Percentiles rank a stretch among this genome's conserved stretches.
Evolutionary conservation across 1,140 invertebrate species (phyloP).

Genomic region (Tetragnatha versicolor): DNA sequence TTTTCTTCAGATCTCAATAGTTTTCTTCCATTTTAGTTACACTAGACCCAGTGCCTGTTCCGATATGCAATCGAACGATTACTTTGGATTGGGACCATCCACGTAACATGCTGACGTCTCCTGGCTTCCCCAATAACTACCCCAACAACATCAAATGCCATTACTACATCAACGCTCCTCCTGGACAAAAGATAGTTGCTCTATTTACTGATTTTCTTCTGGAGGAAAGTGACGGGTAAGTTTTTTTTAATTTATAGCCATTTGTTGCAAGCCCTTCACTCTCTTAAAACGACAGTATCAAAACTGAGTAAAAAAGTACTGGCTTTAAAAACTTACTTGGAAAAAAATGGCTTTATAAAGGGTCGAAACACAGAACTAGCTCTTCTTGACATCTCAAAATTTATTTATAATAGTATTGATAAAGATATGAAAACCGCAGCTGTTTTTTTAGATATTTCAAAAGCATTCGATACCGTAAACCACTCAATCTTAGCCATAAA

Average conservation of each 20-base stretch:
- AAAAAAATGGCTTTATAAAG: too few relatives aligned
- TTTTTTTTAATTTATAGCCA: neutral
- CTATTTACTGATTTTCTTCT: slow-evolving; percentile 76
- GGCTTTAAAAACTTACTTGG: too few relatives aligned
- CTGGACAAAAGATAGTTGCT: slow-evolving; percentile 70
- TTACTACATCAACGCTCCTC: slow-evolving; percentile 69
- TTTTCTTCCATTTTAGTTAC: slow-evolving; percentile 44
- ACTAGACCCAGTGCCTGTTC: slow-evolving; percentile 41
- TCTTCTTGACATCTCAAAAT: too few relatives aligned
- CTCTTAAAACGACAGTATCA: too few relatives aligned
- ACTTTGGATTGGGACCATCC: slow-evolving; percentile 69
- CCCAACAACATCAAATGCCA: slow-evolving; percentile 74
- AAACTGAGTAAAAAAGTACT: too few relatives aligned
- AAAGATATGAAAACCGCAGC: too few relatives aligned
- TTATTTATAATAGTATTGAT: too few relatives aligned
- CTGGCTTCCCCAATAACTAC: slow-evolving; percentile 74
- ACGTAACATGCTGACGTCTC: slow-evolving; percentile 71
- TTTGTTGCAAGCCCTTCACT: too few relatives aligned
- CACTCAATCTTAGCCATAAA: too few relatives aligned
- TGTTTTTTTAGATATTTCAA: too few relatives aligned
- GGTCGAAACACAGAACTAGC: too few relatives aligned
- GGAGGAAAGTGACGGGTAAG: slow-evolving; percentile 74
- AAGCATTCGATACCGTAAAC: too few relatives aligned
- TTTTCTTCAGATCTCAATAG: neutral
- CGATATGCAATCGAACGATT: slow-evolving; percentile 72